Percentiles rank a stretch among this genome's conserved stretches.
These are phyloP conservation scores for Suricata suricatta DNA, from an alignment of 2,113 vertebrate species.

Conservation along the genomic window DNA sequence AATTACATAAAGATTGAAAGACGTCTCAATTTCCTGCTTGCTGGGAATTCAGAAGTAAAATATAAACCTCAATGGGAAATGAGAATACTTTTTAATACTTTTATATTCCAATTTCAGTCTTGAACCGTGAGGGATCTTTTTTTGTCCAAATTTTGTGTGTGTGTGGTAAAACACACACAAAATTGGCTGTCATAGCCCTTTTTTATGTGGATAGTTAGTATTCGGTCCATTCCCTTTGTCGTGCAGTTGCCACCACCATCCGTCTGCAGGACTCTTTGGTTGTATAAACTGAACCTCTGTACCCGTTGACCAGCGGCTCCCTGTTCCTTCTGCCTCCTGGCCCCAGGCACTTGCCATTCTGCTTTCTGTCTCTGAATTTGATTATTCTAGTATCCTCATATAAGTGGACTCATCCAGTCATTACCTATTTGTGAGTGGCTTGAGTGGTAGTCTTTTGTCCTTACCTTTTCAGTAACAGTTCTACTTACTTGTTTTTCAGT, in stretches of 20 bases:
- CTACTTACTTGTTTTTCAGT: not conserved
- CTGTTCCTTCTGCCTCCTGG: too few relatives aligned
- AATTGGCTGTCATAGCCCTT: not conserved
- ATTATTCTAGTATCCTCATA: not conserved
- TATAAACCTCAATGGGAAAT: not conserved
- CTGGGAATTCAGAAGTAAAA: slow-evolving; percentile 11
- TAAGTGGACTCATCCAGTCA: not conserved
- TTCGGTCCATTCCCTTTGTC: not conserved
- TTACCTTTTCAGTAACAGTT: slow-evolving; percentile 3
- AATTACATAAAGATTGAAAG: not conserved
- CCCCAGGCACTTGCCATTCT: not conserved
- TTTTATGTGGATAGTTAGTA: not conserved
- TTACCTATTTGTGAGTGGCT: not conserved
- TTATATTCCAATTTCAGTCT: slow-evolving; percentile 11
- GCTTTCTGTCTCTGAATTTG: not conserved
- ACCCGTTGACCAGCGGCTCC: too few relatives aligned
- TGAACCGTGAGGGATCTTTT: not conserved
- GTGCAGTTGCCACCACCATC: fast-evolving
- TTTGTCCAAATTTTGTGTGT: not conserved
- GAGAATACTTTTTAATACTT: not conserved
- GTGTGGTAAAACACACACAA: not conserved
- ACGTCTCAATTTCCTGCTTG: not conserved
- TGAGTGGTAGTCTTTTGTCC: not conserved
- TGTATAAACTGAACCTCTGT: not conserved
- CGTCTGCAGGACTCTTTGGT: not conserved